Conservation (phyloP, 2,888 invertebrate species). For the Megalurothrips usitatus region DNA sequence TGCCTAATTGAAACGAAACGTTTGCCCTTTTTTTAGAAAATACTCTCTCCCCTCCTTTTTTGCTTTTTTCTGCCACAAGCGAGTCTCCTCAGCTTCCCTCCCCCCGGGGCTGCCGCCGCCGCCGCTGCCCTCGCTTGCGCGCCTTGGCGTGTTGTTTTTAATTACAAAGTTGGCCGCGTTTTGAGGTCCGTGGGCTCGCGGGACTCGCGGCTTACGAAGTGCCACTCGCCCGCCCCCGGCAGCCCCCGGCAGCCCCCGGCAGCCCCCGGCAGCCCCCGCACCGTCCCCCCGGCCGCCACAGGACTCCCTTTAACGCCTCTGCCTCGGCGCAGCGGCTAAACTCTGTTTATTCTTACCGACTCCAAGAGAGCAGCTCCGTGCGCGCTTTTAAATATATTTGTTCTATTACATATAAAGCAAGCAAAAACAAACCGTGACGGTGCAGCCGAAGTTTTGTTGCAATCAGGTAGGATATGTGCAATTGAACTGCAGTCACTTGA, state of each 20-base stretch:
- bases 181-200: constrained; percentile 1
- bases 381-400: too few relatives aligned
- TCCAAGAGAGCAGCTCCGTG: too few relatives aligned
- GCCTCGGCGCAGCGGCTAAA: too few relatives aligned
- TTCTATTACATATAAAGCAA: too few relatives aligned
- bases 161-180: constrained; percentile 11
- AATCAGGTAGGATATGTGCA: too few relatives aligned
- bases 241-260: not conserved
- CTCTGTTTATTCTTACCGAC: too few relatives aligned
- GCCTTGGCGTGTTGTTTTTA: not conserved
- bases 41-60: too few relatives aligned
- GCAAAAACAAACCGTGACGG: too few relatives aligned
- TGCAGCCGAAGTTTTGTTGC: too few relatives aligned
- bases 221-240: not conserved
- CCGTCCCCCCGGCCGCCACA: not conserved
- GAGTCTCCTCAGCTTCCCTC: not conserved
- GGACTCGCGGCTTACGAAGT: constrained; percentile 5
- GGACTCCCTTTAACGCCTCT: too few relatives aligned
- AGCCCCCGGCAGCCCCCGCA: not conserved
- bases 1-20: constrained; percentile 1
- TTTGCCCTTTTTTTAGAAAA: not conserved
- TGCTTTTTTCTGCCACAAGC: not conserved
- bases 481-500: too few relatives aligned
- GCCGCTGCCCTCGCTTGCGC: not conserved
- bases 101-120: too few relatives aligned